Percentiles rank a stretch among this genome's conserved stretches.
phyloP scores from a whole-genome alignment of 2,888 invertebrate genomes.

The Cactoblastis cactorum region DNA sequence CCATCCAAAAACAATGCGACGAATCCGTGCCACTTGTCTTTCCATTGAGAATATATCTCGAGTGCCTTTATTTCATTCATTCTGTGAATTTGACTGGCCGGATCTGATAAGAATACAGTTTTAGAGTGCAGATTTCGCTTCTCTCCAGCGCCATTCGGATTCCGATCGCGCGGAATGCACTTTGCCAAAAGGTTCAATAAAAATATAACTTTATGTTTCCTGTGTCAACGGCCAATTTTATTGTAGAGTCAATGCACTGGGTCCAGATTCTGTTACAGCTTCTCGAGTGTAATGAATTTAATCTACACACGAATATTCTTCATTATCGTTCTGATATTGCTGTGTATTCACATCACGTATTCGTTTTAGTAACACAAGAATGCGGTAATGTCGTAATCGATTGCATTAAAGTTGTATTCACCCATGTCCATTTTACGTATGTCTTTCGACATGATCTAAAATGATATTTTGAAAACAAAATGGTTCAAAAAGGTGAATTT shows the following conservation, averaged over 20 bases:
- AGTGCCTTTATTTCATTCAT: slow-evolving; percentile 14
- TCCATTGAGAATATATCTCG: slow-evolving; percentile 16
- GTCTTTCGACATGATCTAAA: slow-evolving; percentile 11
- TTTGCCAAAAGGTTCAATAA: slow-evolving; percentile 69
- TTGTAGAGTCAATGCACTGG: slow-evolving; percentile 64
- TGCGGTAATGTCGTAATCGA: slow-evolving; percentile 12
- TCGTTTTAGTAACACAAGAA: slow-evolving; percentile 14
- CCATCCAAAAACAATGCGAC: slow-evolving; percentile 32
- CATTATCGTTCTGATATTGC: slow-evolving; percentile 1
- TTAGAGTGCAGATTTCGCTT: slow-evolving; percentile 27
- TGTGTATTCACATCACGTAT: slow-evolving; percentile 12
- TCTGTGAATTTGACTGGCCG: slow-evolving; percentile 12
- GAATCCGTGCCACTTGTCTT: slow-evolving; percentile 15
- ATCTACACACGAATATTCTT: slow-evolving; percentile 36
- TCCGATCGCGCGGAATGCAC: slow-evolving; percentile 53
- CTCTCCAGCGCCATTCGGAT: slow-evolving; percentile 40
- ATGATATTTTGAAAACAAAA: slow-evolving; percentile 5
- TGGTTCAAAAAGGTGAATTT: not conserved
- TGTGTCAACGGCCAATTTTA: slow-evolving; percentile 67
- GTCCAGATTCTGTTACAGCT: slow-evolving; percentile 45
- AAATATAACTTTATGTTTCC: slow-evolving; percentile 70
- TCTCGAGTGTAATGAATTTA: slow-evolving; percentile 49
- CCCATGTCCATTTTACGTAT: slow-evolving; percentile 11
- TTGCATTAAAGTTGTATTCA: slow-evolving; percentile 13
- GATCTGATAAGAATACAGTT: slow-evolving; percentile 24